These are phyloP conservation scores for Drosophila ambigua DNA, from an alignment of 1,140 invertebrate species.

Conservation along the genomic window DNA sequence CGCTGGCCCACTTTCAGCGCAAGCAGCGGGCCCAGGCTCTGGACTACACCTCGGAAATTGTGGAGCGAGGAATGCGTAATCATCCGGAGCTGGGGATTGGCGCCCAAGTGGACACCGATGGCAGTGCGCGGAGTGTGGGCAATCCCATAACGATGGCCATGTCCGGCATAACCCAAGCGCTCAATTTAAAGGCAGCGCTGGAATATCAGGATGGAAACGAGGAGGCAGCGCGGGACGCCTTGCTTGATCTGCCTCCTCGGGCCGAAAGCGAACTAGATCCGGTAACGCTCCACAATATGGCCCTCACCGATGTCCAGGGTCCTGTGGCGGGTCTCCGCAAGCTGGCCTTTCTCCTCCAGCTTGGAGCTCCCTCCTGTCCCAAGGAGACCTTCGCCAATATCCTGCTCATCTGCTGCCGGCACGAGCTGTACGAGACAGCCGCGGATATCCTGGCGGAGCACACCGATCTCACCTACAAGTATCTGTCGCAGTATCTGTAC, in stretches of 20 bases:
- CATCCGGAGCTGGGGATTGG: slow-evolving; percentile 99
- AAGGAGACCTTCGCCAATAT: slow-evolving; percentile 99
- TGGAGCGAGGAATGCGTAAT: slow-evolving; percentile 97
- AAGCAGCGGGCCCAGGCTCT: slow-evolving; percentile 96
- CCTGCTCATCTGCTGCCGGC: slow-evolving; percentile 97
- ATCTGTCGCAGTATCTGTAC: slow-evolving; percentile 95
- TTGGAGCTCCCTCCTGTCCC: slow-evolving; percentile 94
- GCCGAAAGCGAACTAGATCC: slow-evolving; percentile 99
- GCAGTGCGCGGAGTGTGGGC: slow-evolving; percentile 91
- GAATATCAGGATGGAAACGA: slow-evolving; percentile 98
- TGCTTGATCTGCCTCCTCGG: slow-evolving; percentile 98
- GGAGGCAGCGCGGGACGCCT: slow-evolving; percentile 93
- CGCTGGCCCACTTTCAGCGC: slow-evolving; percentile 96
- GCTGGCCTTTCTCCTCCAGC: slow-evolving; percentile 97
- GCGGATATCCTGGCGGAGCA: slow-evolving; percentile 99
- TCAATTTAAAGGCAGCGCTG: slow-evolving; percentile 99
- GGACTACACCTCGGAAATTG: slow-evolving; percentile 95
- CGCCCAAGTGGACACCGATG: slow-evolving; percentile 97
- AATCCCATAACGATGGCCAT: slow-evolving; percentile 98
- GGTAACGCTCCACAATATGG: slow-evolving; percentile 99
- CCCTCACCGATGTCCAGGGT: slow-evolving; percentile 94
- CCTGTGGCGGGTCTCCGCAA: slow-evolving; percentile 98
- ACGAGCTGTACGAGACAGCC: slow-evolving; percentile 98
- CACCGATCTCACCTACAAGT: slow-evolving; percentile 98
- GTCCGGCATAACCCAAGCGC: slow-evolving; percentile 98